phyloP scores from a whole-genome alignment of 37 sponge, comb jelly and placozoan species.

The Agelas oroides region DNA sequence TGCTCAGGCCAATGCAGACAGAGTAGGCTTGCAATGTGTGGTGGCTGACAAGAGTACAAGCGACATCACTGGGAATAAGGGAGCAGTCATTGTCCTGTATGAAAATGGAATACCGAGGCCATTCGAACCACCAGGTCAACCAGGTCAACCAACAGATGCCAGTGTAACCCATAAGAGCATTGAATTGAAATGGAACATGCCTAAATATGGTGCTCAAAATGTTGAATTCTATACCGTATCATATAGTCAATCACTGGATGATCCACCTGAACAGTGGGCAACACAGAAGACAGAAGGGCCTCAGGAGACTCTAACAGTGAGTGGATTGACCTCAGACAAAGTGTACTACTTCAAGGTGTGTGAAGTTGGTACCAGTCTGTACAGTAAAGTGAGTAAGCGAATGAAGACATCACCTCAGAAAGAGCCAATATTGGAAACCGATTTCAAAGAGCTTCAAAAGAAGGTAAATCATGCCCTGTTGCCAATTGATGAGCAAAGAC shows the following conservation, averaged over 20 bases:
- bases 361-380: background rate
- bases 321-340: conserved; percentile 1
- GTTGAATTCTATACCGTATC: background rate
- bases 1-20: background rate
- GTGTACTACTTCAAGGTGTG: conserved; percentile 10
- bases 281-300: background rate
- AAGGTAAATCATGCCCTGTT: too few species aligned
- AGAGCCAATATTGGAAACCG: too few species aligned
- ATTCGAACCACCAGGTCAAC: too few species aligned
- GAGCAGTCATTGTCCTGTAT: too few species aligned
- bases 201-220: conserved; percentile 9
- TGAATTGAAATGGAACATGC: background rate
- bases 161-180: background rate
- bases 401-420: background rate
- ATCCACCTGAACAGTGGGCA: conserved; percentile 18
- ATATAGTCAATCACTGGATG: background rate
- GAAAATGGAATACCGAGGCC: too few species aligned
- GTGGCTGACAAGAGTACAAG: too few species aligned
- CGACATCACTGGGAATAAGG: too few species aligned
- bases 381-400: background rate
- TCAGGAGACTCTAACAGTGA: background rate
- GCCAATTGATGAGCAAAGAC: too few species aligned
- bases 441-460: too few species aligned
- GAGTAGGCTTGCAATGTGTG: too few species aligned
- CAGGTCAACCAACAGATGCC: too few species aligned